Evolutionary conservation across 2,888 invertebrate species (phyloP), one percentile per base, ranked within the genome.

Genomic region (Acheta domesticus): DNA sequence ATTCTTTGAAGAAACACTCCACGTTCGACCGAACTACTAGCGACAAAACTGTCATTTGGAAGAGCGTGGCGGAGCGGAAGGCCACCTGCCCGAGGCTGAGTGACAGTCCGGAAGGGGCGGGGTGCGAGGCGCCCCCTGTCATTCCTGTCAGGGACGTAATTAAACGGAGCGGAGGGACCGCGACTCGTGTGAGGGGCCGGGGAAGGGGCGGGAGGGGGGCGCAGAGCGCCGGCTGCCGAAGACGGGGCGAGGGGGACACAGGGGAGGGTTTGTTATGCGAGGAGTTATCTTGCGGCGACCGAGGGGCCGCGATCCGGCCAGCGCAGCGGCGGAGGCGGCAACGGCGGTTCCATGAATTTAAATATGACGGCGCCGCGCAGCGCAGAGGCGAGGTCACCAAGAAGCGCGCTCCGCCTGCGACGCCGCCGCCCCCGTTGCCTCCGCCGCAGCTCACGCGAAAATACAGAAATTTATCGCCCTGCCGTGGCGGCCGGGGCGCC

Each of bases 381-480:
- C 12, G 62, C 3, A 2, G 19, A 19, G 36, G 36, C 36, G 36
- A 36, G 36, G 36, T 8, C 36, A 36, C 36, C 36, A 36, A 36
- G 36, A 36, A 36, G 36, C 36, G 8, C 5, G 62, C 14, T 14
- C 16, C 62, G 8, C 16, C 36, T 14, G 16, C 14, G 62, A n/a
- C 62, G 62, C 16, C 62, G 8, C 16, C 62, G 8, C 62, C 62
- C 16, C 62, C 62, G 16, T 62, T 2, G 23, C 62, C 62, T 50
- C 5, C 62, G 14, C n/a, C 62, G n/a, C 62, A 19, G 62, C 62
- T 62, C 62, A 62, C 62, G 62, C 62, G 62, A 62, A 62, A 62
- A 62, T 62, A 62, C 62, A 62, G 62, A 62, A 62, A 62, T 62
- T 62, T 62, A 62, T 62, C 62, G 62, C 62, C 62, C 62, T 62